Conservation (phyloP, 2,113 vertebrate genomes). For the Spea bombifrons region DNA sequence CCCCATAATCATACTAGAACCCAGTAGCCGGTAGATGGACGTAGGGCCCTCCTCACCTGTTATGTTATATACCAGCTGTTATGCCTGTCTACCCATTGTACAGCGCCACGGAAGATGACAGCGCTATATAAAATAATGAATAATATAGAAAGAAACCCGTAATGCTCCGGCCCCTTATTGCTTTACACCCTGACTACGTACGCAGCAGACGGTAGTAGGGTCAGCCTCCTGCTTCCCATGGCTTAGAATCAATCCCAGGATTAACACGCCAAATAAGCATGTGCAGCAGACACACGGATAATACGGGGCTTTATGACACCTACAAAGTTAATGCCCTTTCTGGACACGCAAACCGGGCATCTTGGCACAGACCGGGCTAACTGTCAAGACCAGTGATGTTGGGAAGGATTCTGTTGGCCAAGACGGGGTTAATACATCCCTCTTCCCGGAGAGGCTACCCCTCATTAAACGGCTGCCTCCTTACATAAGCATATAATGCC, state of each 20-base stretch:
- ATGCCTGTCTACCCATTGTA: too few species aligned
- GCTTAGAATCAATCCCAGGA: constrained; percentile 33
- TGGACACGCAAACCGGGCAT: constrained; percentile 25
- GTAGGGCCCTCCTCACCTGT: too few species aligned
- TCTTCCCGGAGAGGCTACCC: constrained; percentile 4
- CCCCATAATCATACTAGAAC: too few species aligned
- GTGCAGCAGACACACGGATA: constrained; percentile 32
- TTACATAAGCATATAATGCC: constrained; percentile 23
- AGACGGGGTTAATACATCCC: constrained; percentile 12
- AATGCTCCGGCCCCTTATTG: neutral
- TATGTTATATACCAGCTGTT: too few species aligned
- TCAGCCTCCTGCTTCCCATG: neutral
- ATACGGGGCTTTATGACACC: constrained; percentile 31
- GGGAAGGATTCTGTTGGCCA: neutral
- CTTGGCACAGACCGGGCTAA: neutral
- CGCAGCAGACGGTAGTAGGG: constrained; percentile 3
- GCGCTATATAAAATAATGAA: too few species aligned
- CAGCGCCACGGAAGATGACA: too few species aligned
- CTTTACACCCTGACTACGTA: neutral
- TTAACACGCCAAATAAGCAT: constrained; percentile 25
- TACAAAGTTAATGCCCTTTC: constrained; percentile 24
- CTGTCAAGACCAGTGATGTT: neutral
- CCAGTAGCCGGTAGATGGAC: too few species aligned
- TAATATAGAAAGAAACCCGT: neutral
- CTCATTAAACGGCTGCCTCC: constrained; percentile 45